phyloP scores from a whole-genome alignment of 2,888 invertebrate species.

The Chaetogeoica ovagalla region DNA sequence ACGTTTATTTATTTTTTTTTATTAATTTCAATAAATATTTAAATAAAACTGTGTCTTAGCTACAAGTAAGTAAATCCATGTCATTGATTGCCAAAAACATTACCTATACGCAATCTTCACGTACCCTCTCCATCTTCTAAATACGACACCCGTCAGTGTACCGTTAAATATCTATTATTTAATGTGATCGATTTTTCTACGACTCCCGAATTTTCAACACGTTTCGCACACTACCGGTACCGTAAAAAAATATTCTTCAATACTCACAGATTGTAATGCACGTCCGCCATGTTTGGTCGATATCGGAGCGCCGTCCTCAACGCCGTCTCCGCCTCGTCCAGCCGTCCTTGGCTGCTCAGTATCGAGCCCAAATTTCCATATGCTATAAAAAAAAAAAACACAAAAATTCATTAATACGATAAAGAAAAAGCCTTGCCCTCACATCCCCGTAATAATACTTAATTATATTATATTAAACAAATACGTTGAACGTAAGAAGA shows the following conservation, averaged over 20 bases:
- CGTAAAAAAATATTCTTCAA: background rate
- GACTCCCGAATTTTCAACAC: background rate
- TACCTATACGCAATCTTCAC: too few species aligned
- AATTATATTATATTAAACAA: background rate
- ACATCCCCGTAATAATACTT: background rate
- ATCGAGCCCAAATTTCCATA: conserved; percentile 96
- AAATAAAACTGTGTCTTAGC: too few species aligned
- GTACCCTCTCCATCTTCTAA: too few species aligned
- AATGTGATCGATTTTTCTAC: background rate
- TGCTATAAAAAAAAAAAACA: conserved; percentile 66
- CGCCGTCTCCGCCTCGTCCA: conserved; percentile 85
- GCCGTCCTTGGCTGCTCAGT: conserved; percentile 82
- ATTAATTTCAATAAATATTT: too few species aligned
- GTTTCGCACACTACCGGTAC: background rate
- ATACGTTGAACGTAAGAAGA: background rate
- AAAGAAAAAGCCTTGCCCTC: background rate
- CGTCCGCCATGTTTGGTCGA: conserved; percentile 97
- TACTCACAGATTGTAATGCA: conserved; percentile 78
- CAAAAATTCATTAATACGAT: background rate
- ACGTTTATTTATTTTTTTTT: too few species aligned
- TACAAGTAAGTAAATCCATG: too few species aligned
- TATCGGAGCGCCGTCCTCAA: conserved; percentile 85
- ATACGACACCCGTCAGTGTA: too few species aligned
- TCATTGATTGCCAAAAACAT: too few species aligned
- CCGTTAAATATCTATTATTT: too few species aligned